Base-by-base conservation (phyloP, 2,113 vertebrate species). In the Cricetomys ansorgei region DNA sequence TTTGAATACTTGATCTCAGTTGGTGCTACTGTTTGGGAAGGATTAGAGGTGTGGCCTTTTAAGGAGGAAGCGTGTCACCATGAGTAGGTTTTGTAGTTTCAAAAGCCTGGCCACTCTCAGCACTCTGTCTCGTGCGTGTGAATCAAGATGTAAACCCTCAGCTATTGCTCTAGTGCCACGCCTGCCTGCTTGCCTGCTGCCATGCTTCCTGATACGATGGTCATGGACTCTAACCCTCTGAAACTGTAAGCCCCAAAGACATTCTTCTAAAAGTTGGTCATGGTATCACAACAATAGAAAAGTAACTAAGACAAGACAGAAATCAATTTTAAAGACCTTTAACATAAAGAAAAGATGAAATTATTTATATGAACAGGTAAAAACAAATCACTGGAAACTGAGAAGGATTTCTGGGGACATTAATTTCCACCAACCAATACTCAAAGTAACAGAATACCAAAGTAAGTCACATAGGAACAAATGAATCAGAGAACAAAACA, bases 341-440 rank as follows among this genome's bases (percentile, higher is more conserved):
- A 93, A 50, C 70, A 50, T 64, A 93, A 31, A 72, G 11, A 95
- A 59, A 19, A 95, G 48, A n/a, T 70, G 19, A 87, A 88, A n/a
- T 34, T 67, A 43, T 67, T 83, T 83, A 65, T 62, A 21, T 27
- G 7, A 59, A 65, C 55, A 48, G 7, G 17, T 88, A 65, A 88
- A 88, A 75, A 87, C 21, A 93, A 95, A 29, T 89, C 88, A 75
- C 5, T 64, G 27, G 37, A 40, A 67, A 31, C 11, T 13, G 5
- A 15, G 37, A 79, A 94, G 48, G 53, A 43, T 79, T 91, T 97
- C 81, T 69, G 92, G 23, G 21, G 25, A 43, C 62, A 85, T 7
- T 34, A 34, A 25, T 1, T 81, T 57, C 91, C 64, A 69, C 34
- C 85, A 69, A 13, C 59, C 45, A 76, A 48, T 48, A 12, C 25